Conservation (phyloP, 2,113 vertebrate species). For the Phainopepla nitens region DNA sequence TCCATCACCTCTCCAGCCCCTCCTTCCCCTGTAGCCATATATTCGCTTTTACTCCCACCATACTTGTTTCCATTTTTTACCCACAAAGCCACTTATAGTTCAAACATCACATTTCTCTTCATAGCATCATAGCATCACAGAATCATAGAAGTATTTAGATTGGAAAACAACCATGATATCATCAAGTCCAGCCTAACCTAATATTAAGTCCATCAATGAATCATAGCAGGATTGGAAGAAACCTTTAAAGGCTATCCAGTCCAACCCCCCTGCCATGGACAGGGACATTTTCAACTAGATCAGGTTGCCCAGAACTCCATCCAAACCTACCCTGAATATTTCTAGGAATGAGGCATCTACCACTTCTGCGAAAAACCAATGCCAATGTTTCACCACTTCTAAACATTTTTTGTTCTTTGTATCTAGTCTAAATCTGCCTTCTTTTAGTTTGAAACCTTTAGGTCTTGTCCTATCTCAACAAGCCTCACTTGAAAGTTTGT, state of each 20-base stretch:
- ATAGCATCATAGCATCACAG: not conserved
- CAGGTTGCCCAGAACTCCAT: not conserved
- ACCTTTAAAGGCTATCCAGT: not conserved
- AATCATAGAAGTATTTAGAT: not conserved
- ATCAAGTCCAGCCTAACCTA: fast-evolving
- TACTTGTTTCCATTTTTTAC: not conserved
- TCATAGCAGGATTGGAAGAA: not conserved
- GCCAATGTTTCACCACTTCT: not conserved
- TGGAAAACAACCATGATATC: not conserved
- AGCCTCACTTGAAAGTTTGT: not conserved
- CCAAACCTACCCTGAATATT: not conserved
- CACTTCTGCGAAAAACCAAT: not conserved
- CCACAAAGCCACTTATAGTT: not conserved
- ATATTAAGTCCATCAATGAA: not conserved
- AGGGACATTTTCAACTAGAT: not conserved
- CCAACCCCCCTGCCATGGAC: fast-evolving
- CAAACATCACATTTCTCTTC: not conserved
- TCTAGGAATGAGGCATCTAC: too few relatives aligned
- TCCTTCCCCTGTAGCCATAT: not conserved
- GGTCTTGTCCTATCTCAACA: not conserved
- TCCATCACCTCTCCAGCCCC: not conserved
- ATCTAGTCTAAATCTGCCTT: not conserved
- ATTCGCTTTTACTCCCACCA: not conserved
- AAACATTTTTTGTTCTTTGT: not conserved
- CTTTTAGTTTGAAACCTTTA: not conserved